Percentiles rank a stretch among this genome's conserved stretches.
Conservation (phyloP, 2,797 vertebrate species). For the Sparidentex hasta region DNA sequence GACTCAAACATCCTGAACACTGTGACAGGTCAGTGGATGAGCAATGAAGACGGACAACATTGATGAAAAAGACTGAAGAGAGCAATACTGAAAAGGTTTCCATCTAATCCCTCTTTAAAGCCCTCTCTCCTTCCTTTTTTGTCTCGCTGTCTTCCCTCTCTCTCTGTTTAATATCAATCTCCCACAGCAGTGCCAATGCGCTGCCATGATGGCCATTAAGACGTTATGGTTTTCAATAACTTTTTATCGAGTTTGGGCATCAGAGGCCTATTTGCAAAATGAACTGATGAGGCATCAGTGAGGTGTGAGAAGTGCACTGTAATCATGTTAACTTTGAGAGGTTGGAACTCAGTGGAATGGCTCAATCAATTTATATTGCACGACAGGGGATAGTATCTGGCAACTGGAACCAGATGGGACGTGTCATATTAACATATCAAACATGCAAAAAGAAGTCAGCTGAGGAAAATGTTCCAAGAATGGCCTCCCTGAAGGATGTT, state of each 20-base stretch:
- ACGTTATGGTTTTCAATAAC: constrained; percentile 74
- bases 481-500: background rate
- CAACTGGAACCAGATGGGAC: constrained; percentile 24
- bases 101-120: constrained; percentile 18
- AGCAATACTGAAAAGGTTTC: constrained; percentile 24
- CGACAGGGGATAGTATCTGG: constrained; percentile 13
- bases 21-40: background rate
- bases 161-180: constrained; percentile 51
- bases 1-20: constrained; percentile 11
- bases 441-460: constrained; percentile 17
- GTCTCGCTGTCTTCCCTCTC: constrained; percentile 22
- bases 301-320: constrained; percentile 58
- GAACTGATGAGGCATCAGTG: constrained; percentile 70
- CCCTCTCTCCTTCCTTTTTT: constrained; percentile 1
- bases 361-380: constrained; percentile 38
- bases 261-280: constrained; percentile 70
- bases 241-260: constrained; percentile 69
- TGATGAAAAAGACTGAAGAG: constrained; percentile 32
- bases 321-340: constrained; percentile 67
- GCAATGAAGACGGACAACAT: constrained; percentile 33
- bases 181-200: constrained; percentile 37
- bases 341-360: constrained; percentile 40
- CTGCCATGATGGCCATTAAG: constrained; percentile 58
- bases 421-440: constrained; percentile 46
- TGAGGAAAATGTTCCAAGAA: constrained; percentile 11